phyloP scores from a whole-genome alignment of 1,140 invertebrate species.

The Eumaeus atala region DNA sequence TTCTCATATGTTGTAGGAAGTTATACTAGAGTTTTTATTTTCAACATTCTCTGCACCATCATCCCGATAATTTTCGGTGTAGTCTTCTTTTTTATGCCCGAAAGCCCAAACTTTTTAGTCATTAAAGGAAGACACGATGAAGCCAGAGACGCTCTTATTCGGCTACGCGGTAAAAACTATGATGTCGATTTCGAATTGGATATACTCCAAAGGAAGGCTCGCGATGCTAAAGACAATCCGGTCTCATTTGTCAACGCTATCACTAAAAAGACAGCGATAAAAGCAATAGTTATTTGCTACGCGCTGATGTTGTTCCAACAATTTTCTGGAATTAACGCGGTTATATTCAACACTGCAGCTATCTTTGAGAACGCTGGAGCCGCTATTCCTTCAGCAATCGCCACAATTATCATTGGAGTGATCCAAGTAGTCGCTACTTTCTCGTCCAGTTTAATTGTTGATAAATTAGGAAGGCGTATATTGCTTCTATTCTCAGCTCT shows the following conservation, averaged over 20 bases:
- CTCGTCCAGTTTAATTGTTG: conserved; percentile 82
- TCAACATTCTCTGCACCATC: conserved; percentile 80
- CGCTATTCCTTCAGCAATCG: conserved; percentile 70
- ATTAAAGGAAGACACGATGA: conserved; percentile 76
- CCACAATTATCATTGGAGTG: conserved; percentile 84
- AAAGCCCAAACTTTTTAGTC: conserved; percentile 80
- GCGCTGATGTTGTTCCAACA: conserved; percentile 91
- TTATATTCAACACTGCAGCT: conserved; percentile 85
- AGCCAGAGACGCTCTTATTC: conserved; percentile 78
- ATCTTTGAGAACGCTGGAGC: conserved; percentile 83
- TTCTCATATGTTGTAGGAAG: conserved; percentile 80
- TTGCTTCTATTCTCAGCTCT: conserved; percentile 79
- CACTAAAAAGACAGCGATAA: conserved; percentile 76
- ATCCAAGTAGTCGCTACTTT: conserved; percentile 86
- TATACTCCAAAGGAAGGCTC: conserved; percentile 77
- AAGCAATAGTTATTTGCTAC: conserved; percentile 82
- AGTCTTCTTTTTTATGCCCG: conserved; percentile 85
- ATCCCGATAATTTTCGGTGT: conserved; percentile 80
- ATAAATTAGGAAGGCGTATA: conserved; percentile 82
- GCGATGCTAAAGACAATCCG: conserved; percentile 67
- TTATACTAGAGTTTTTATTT: conserved; percentile 72
- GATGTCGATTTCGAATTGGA: conserved; percentile 77
- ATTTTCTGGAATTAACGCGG: conserved; percentile 88
- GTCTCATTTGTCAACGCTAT: conserved; percentile 76
- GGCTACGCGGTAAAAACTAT: conserved; percentile 79